Percentiles rank a stretch among this genome's conserved stretches.
Evolutionary conservation across 2,888 invertebrate genomes (phyloP).

Genomic region (Apotomis turbidana): DNA sequence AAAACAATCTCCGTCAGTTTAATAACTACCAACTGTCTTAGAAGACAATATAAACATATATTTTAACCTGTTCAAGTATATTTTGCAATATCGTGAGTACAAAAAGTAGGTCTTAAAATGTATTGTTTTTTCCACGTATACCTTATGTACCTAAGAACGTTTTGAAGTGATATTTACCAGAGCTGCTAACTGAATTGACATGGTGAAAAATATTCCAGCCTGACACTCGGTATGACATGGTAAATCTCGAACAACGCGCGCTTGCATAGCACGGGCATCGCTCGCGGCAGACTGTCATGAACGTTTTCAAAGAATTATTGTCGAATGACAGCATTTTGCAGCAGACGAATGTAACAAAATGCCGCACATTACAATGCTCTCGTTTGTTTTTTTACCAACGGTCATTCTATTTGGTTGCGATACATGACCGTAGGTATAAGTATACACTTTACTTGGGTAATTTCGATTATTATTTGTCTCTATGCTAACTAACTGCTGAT

Average conservation of each 20-base stretch:
- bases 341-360: conserved; percentile 59
- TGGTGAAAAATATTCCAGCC: conserved; percentile 54
- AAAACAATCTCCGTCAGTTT: no score
- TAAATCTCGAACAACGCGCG: conserved; percentile 65
- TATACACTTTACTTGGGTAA: no score
- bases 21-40: no score
- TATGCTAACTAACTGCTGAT: conserved; percentile 48
- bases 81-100: no score
- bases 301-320: conserved; percentile 73
- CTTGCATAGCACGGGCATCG: conserved; percentile 47
- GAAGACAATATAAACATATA: no score
- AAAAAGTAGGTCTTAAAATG: no score
- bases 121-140: no score
- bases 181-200: conserved; percentile 44
- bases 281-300: conserved; percentile 61
- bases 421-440: conserved; percentile 46
- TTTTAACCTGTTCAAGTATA: no score
- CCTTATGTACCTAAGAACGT: no score
- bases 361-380: conserved; percentile 60
- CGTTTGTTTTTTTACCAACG: conserved; percentile 56
- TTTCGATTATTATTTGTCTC: no score
- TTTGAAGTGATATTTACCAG: no score
- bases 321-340: conserved; percentile 61
- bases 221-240: conserved; percentile 64
- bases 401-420: conserved; percentile 44